Evolutionary conservation across 2,797 vertebrate genomes (phyloP).

Genomic region (Borostomias antarcticus): DNA sequence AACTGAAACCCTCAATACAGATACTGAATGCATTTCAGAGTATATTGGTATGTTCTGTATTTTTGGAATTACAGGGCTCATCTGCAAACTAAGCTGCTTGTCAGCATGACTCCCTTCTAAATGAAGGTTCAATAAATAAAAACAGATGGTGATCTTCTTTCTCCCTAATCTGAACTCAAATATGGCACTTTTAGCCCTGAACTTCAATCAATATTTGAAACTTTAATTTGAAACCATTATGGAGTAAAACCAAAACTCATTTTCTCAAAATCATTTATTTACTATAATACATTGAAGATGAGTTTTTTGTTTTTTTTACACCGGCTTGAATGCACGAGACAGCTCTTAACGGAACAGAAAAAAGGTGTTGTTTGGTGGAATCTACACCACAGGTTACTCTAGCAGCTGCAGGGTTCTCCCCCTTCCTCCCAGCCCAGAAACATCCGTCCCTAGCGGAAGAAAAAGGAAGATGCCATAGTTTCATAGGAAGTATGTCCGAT

Average conservation of each 20-base stretch:
- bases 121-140: too few species aligned
- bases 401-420: constrained; percentile 74
- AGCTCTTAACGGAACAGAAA: constrained; percentile 80
- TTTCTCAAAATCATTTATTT: constrained; percentile 93
- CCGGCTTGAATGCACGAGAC: constrained; percentile 79
- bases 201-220: constrained; percentile 41
- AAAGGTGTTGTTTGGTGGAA: constrained; percentile 68
- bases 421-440: constrained; percentile 23
- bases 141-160: background rate
- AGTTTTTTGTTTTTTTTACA: constrained; percentile 80
- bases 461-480: background rate
- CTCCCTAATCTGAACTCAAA: background rate
- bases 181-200: background rate
- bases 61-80: too few species aligned
- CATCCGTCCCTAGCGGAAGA: background rate
- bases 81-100: too few species aligned
- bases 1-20: too few species aligned
- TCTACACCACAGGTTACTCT: constrained; percentile 77
- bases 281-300: constrained; percentile 88
- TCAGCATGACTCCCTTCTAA: too few species aligned
- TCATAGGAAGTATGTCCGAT: background rate
- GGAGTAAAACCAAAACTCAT: constrained; percentile 74
- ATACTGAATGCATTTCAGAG: too few species aligned
- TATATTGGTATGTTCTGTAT: too few species aligned
- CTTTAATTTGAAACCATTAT: constrained; percentile 85